Percentiles rank a stretch among this genome's conserved stretches.
Evolutionary conservation across 2,888 invertebrate species (phyloP).

Genomic region (Neelides folsomi): DNA sequence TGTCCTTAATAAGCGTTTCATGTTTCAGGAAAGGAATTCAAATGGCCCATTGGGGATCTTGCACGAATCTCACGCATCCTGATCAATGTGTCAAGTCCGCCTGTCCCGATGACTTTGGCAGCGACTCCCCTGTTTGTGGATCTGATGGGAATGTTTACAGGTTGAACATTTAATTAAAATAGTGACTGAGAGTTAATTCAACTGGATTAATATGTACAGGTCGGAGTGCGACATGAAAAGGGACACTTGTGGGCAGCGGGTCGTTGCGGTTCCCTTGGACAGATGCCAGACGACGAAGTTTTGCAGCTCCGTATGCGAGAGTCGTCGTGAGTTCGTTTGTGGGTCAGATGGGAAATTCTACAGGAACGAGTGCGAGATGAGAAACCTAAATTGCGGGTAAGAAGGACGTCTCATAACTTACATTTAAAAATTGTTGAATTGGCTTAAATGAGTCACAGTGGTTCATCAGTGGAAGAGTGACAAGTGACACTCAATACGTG

Average conservation of each 20-base stretch:
- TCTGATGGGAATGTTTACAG: constrained; percentile 80
- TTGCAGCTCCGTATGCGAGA: constrained; percentile 57
- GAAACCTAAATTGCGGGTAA: constrained; percentile 75
- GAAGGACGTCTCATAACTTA: constrained; percentile 20
- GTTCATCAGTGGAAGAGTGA: neutral
- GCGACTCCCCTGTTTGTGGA: constrained; percentile 64
- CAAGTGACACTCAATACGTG: neutral
- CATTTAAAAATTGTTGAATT: neutral
- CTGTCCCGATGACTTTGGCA: constrained; percentile 46
- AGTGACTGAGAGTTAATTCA: no score
- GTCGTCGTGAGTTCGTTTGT: constrained; percentile 60
- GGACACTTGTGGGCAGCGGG: constrained; percentile 71
- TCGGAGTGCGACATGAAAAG: constrained; percentile 70
- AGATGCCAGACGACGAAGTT: constrained; percentile 75
- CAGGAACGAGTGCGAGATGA: constrained; percentile 81
- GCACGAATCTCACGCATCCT: constrained; percentile 55
- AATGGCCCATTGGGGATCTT: constrained; percentile 75
- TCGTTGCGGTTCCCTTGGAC: constrained; percentile 64
- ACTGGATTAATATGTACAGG: constrained; percentile 37
- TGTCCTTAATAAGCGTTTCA: no score
- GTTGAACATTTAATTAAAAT: constrained; percentile 41
- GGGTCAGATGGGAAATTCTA: constrained; percentile 83
- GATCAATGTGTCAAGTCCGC: constrained; percentile 49
- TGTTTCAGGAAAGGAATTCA: constrained; percentile 60
- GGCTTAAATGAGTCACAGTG: no score